Percentiles rank a stretch among this genome's conserved stretches.
Conservation (phyloP, 2,888 invertebrate genomes). For the Cataglyphis cursor region DNA sequence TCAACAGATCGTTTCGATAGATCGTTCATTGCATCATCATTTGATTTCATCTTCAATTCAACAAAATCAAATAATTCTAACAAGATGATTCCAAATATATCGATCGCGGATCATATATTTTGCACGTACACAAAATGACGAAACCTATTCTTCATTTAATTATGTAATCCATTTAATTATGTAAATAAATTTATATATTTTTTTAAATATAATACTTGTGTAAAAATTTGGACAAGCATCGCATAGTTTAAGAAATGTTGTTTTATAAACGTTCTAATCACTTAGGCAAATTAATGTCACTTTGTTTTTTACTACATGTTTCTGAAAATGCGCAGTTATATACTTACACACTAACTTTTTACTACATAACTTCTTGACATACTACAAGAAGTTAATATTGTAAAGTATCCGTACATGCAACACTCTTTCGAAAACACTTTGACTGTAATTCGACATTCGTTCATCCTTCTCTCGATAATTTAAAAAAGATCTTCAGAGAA, state of each 20-base stretch:
- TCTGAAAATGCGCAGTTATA: background rate
- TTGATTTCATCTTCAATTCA: background rate
- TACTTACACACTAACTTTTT: background rate
- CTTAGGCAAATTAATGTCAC: slow-evolving; percentile 1
- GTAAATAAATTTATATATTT: background rate
- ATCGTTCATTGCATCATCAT: background rate
- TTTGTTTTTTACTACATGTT: background rate
- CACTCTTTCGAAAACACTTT: background rate
- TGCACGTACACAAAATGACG: background rate
- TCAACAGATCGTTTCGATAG: background rate
- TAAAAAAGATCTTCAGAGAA: background rate
- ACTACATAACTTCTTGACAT: background rate
- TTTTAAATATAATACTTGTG: background rate
- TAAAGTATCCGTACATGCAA: background rate
- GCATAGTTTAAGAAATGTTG: slow-evolving; percentile 5
- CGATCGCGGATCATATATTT: background rate
- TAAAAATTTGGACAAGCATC: background rate
- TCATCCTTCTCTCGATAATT: background rate
- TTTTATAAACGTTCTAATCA: slow-evolving; percentile 4
- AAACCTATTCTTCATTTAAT: background rate
- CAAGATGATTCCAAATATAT: background rate
- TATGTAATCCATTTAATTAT: background rate
- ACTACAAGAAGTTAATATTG: background rate
- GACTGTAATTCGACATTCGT: background rate
- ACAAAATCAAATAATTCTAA: background rate